A percentile compares a stretch with the other conserved stretches of the same genome.
phyloP scores from a whole-genome alignment of 2,113 vertebrate species.

The Probosciger aterrimus region DNA sequence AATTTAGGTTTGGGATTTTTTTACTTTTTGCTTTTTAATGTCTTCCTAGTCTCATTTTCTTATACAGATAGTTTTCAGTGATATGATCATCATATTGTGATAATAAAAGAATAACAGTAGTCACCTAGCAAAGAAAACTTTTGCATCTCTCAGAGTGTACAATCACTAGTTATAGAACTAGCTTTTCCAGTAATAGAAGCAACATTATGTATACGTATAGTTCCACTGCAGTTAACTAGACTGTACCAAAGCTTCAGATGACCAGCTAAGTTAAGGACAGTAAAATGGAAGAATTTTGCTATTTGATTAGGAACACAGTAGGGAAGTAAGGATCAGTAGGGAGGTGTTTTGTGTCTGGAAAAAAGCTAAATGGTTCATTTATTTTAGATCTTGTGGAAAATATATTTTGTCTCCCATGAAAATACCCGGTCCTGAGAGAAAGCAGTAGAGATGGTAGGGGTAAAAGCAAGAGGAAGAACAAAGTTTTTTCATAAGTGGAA shows the following conservation, averaged over 20 bases:
- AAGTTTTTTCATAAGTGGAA: background rate
- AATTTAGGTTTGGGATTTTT: background rate
- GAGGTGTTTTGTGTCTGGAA: background rate
- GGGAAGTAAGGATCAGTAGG: background rate
- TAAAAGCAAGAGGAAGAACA: background rate
- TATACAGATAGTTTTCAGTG: background rate
- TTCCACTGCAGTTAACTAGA: background rate
- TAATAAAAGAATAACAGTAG: background rate
- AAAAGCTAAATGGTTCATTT: background rate
- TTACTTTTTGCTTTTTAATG: background rate
- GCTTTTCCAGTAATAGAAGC: background rate
- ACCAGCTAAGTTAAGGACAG: background rate
- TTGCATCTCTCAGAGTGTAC: background rate
- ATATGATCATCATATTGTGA: background rate
- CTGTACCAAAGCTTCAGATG: background rate
- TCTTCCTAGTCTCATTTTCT: background rate
- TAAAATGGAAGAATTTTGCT: background rate
- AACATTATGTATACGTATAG: background rate
- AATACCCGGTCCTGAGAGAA: background rate
- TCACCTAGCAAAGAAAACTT: background rate
- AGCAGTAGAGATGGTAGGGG: background rate
- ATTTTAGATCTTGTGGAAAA: background rate
- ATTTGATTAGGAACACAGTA: background rate
- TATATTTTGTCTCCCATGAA: background rate
- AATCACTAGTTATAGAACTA: background rate